phyloP scores from a whole-genome alignment of 35 echinoderm and acorn worm species.

The Diadema setosum region DNA sequence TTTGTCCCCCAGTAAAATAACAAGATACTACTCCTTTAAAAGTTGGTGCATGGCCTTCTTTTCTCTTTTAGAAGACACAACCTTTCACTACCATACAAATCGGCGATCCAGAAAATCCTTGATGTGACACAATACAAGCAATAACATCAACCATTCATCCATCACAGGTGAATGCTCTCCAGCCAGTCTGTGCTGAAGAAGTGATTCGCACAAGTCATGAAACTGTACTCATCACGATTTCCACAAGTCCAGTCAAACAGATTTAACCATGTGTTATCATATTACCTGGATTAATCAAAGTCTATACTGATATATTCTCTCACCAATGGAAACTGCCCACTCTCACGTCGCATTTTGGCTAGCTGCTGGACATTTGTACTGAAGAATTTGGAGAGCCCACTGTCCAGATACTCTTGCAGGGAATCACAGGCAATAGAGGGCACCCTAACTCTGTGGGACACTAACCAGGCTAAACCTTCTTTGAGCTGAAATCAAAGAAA shows the following conservation, averaged over 20 bases:
- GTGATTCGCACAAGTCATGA: neutral
- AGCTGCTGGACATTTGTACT: conserved; percentile 58
- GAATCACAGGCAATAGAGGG: conserved; percentile 8
- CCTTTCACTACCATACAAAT: no score
- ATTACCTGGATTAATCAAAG: neutral
- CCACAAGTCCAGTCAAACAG: no score
- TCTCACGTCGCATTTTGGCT: conserved; percentile 51
- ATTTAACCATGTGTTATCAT: neutral
- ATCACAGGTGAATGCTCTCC: neutral
- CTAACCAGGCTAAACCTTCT: conserved; percentile 67
- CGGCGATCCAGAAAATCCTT: no score
- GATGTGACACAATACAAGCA: neutral
- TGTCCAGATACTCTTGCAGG: conserved; percentile 65
- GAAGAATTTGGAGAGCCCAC: conserved; percentile 62
- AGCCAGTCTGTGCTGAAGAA: neutral
- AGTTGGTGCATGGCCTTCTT: no score
- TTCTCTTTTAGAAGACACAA: no score
- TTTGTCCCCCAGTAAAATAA: no score
- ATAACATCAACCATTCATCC: neutral
- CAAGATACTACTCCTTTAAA: no score
- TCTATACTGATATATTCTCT: neutral
- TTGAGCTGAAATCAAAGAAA: conserved; percentile 28
- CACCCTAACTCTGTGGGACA: neutral
- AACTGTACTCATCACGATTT: neutral
- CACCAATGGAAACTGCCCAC: conserved; percentile 24